Evolutionary conservation across 2,797 vertebrate genomes (phyloP).

Genomic region (Gobionotothen gibberifrons): DNA sequence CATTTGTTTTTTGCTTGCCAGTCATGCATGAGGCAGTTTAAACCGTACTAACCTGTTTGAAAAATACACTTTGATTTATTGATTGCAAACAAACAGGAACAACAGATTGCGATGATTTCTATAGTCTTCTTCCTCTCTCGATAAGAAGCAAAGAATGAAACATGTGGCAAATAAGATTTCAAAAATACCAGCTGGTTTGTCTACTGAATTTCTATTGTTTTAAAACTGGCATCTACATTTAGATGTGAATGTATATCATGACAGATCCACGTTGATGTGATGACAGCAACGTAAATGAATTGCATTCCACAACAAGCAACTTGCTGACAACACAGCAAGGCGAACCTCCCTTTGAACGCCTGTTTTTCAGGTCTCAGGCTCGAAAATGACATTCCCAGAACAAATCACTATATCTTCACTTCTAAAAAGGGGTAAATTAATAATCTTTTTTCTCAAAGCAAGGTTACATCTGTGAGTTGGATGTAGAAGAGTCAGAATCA

Average conservation of each 20-base stretch:
- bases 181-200: background rate
- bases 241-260: background rate
- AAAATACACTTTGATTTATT: too few species aligned
- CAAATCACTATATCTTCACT: too few species aligned
- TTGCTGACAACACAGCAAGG: constrained; percentile 35
- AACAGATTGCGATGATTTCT: background rate
- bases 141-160: background rate
- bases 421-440: too few species aligned
- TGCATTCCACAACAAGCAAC: constrained; percentile 29
- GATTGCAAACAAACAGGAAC: background rate
- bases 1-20: background rate
- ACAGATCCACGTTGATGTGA: constrained; percentile 4
- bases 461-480: too few species aligned
- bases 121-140: background rate
- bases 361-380: too few species aligned
- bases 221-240: background rate
- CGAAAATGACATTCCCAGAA: too few species aligned
- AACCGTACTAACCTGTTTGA: too few species aligned
- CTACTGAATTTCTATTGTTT: background rate
- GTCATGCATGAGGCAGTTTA: background rate
- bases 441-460: too few species aligned
- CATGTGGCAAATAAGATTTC: background rate
- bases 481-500: too few species aligned
- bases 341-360: constrained; percentile 55
- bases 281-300: constrained; percentile 20